phyloP scores from a whole-genome alignment of 2,113 vertebrate genomes.

The Phrynosoma platyrhinos region DNA sequence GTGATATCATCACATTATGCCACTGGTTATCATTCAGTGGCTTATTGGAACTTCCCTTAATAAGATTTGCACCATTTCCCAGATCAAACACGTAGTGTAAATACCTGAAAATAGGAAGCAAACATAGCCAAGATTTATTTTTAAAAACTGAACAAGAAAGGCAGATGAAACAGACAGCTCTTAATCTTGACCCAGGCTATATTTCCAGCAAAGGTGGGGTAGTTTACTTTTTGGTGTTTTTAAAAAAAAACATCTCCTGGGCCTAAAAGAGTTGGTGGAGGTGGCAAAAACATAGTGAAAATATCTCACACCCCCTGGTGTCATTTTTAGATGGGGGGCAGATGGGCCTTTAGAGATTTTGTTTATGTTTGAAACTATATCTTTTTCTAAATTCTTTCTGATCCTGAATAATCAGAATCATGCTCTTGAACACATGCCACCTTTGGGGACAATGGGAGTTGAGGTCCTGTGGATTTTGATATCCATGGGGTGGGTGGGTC shows the following conservation, averaged over 20 bases:
- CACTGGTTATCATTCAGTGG: conserved; percentile 97
- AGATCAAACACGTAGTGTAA: conserved; percentile 96
- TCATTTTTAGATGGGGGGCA: too few relatives aligned
- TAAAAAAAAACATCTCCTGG: background rate
- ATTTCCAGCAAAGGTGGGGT: background rate
- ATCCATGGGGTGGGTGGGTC: too few relatives aligned
- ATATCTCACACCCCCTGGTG: too few relatives aligned
- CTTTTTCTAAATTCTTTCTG: background rate
- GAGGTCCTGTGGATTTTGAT: too few relatives aligned
- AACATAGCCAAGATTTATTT: conserved; percentile 31
- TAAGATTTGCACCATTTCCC: conserved; percentile 95
- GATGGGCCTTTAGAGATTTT: too few relatives aligned
- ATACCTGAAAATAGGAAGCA: conserved; percentile 79
- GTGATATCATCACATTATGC: conserved; percentile 97
- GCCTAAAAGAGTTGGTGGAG: background rate
- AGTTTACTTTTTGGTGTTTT: background rate
- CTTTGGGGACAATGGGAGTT: too few relatives aligned
- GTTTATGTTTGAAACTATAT: too few relatives aligned
- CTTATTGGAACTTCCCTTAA: conserved; percentile 98
- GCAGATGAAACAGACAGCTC: background rate
- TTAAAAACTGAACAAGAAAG: conserved; percentile 50
- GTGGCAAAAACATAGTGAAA: too few relatives aligned
- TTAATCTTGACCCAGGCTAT: conserved; percentile 25
- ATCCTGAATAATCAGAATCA: background rate
- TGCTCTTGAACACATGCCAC: background rate